These are phyloP conservation scores for Phenganax stokvisi DNA, from an alignment of 92 coral and sea anemone species.

Conservation along the genomic window DNA sequence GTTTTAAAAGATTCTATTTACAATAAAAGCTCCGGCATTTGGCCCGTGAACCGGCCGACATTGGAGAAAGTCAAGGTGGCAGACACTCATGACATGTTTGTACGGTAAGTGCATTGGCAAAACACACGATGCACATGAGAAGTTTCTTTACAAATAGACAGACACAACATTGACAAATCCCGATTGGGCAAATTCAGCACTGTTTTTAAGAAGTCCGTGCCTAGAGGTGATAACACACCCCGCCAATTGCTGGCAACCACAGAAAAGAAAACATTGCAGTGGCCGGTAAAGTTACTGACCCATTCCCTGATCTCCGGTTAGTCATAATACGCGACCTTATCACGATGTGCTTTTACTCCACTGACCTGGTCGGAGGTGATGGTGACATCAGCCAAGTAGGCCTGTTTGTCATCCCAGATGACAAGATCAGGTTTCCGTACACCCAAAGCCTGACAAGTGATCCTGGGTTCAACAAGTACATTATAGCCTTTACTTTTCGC, in stretches of 20 bases:
- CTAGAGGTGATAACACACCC: constrained; percentile 9
- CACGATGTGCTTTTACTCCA: constrained; percentile 18
- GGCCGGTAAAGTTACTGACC: constrained; percentile 23
- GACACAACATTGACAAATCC: not conserved
- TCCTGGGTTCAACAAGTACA: too few relatives aligned
- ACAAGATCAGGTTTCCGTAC: constrained; percentile 20
- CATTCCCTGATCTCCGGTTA: constrained; percentile 29
- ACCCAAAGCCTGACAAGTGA: too few relatives aligned
- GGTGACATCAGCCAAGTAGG: constrained; percentile 31
- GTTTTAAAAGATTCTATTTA: too few relatives aligned
- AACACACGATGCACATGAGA: not conserved
- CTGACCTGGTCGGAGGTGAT: constrained; percentile 23
- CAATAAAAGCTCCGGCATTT: too few relatives aligned
- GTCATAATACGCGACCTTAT: constrained; percentile 37
- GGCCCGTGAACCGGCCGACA: too few relatives aligned
- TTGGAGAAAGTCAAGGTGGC: too few relatives aligned
- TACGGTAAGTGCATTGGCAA: too few relatives aligned
- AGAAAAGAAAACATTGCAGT: constrained; percentile 3
- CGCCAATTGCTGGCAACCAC: constrained; percentile 33
- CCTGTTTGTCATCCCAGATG: constrained; percentile 11
- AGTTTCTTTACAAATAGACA: constrained; percentile 2
- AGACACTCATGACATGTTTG: too few relatives aligned
- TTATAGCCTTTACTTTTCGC: too few relatives aligned
- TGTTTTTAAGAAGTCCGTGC: not conserved
- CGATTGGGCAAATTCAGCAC: not conserved